These are phyloP conservation scores for Hylaeus anthracinus DNA, from an alignment of 1,140 invertebrate genomes.

Conservation along the genomic window DNA sequence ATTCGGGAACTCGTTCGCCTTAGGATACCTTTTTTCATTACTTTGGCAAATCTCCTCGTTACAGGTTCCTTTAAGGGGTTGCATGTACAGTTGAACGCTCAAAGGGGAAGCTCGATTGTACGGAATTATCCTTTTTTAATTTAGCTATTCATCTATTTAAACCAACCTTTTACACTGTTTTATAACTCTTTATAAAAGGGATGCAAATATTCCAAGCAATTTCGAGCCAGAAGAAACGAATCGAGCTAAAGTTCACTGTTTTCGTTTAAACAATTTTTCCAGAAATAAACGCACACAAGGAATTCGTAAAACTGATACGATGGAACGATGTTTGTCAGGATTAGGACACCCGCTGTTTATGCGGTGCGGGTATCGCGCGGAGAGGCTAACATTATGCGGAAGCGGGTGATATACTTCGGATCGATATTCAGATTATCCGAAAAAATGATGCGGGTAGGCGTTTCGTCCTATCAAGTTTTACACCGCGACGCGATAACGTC, in stretches of 20 bases:
- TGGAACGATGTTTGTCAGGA: background rate
- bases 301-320: background rate
- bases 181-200: too few species aligned
- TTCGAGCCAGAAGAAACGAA: too few species aligned
- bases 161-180: too few species aligned
- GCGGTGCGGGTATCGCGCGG: conserved; percentile 14
- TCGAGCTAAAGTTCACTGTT: too few species aligned
- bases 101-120: too few species aligned
- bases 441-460: conserved; percentile 47
- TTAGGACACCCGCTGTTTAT: background rate
- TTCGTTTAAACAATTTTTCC: too few species aligned
- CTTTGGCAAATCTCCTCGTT: background rate
- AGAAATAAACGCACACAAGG: too few species aligned
- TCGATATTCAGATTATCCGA: conserved; percentile 57
- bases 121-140: too few species aligned
- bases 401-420: conserved; percentile 31
- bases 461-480: conserved; percentile 10
- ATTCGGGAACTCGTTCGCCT: conserved; percentile 7
- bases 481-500: conserved; percentile 16
- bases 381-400: conserved; percentile 29
- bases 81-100: too few species aligned
- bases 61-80: too few species aligned
- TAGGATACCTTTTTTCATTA: background rate
- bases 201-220: too few species aligned
- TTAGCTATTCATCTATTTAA: too few species aligned